Evolutionary conservation across 2,888 invertebrate species (phyloP).

Genomic region (Zygogramma bicolorata): DNA sequence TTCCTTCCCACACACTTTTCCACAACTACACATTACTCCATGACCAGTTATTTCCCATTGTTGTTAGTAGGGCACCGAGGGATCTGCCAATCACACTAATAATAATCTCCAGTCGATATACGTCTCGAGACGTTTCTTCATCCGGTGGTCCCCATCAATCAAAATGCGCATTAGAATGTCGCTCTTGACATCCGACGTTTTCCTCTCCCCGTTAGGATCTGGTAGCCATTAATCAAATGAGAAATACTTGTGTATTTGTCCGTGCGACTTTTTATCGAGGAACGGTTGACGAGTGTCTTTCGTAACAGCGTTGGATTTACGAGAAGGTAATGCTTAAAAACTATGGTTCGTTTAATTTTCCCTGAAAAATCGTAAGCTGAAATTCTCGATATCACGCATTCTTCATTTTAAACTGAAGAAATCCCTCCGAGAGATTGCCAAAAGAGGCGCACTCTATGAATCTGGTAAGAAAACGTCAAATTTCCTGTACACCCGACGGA

Average conservation of each 20-base stretch:
- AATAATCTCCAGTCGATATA: constrained; percentile 65
- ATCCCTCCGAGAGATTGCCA: no score
- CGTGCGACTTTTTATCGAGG: constrained; percentile 56
- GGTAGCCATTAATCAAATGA: constrained; percentile 60
- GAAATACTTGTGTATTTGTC: constrained; percentile 57
- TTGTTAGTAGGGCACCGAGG: neutral
- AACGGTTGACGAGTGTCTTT: constrained; percentile 35
- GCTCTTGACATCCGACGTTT: constrained; percentile 43
- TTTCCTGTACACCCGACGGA: no score
- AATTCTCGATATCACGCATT: no score
- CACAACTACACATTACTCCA: neutral
- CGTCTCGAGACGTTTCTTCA: constrained; percentile 65
- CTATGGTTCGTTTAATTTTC: no score
- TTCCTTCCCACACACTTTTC: no score
- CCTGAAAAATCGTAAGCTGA: no score
- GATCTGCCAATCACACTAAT: constrained; percentile 46
- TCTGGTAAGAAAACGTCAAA: no score
- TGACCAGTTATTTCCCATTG: neutral
- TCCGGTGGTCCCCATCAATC: constrained; percentile 67
- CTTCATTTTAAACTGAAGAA: no score
- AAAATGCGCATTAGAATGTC: constrained; percentile 63
- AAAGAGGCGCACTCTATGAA: no score
- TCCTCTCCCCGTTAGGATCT: constrained; percentile 51
- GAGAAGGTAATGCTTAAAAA: no score
- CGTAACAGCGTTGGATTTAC: neutral